A percentile compares a stretch with the other conserved stretches of the same genome.
These are phyloP conservation scores for Euwallacea fornicatus DNA, from an alignment of 1,140 invertebrate genomes.

Conservation along the genomic window DNA sequence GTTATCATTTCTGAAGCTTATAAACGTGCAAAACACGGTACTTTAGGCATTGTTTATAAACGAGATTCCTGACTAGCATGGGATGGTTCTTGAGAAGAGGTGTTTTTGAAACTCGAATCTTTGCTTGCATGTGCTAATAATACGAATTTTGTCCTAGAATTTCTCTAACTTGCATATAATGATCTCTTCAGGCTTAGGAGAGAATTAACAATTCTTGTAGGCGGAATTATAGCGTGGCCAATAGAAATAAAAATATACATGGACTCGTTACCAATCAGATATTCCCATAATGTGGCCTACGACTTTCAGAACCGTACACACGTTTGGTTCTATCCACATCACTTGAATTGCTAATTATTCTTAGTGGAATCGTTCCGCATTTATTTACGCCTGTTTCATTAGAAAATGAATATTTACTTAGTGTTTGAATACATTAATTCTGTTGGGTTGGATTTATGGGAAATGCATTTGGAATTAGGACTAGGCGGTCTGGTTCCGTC, in stretches of 20 bases:
- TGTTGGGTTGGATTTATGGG: neutral
- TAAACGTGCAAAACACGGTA: constrained; percentile 7
- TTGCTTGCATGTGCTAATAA: too few relatives aligned
- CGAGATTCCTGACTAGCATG: neutral
- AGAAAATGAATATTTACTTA: constrained; percentile 18
- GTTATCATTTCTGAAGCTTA: neutral
- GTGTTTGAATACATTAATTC: constrained; percentile 18
- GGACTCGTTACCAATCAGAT: constrained; percentile 31
- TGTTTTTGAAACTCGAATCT: too few relatives aligned
- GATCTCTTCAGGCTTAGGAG: too few relatives aligned
- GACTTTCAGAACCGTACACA: constrained; percentile 26
- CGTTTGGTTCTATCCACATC: constrained; percentile 10
- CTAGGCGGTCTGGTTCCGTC: neutral
- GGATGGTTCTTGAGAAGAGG: too few relatives aligned
- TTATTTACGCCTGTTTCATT: constrained; percentile 18
- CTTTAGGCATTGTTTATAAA: neutral
- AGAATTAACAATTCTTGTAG: constrained; percentile 13
- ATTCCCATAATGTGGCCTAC: constrained; percentile 29
- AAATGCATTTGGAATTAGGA: neutral
- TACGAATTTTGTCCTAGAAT: too few relatives aligned
- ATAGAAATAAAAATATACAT: constrained; percentile 31
- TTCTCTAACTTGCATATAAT: too few relatives aligned
- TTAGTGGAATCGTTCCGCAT: constrained; percentile 19
- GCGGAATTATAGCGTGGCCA: constrained; percentile 27
- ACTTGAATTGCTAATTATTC: constrained; percentile 31